Evolutionary conservation across 2,888 invertebrate genomes (phyloP), one percentile per base, ranked within the genome.

Genomic region (Notocelia uddmanniana): DNA sequence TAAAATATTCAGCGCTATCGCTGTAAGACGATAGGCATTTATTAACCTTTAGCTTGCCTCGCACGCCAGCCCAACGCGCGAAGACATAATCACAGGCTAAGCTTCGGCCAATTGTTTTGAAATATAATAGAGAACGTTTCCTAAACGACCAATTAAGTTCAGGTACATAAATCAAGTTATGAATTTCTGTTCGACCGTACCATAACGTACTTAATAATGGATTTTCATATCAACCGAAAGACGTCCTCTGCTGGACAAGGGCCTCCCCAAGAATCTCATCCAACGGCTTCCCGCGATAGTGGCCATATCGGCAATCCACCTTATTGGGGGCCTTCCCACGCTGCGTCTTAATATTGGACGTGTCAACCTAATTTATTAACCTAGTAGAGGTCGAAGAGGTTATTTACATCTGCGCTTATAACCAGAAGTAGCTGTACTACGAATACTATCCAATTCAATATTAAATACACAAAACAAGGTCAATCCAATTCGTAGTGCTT

Each of bases 1-100:
- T 89, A 77, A 88, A 88, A 83, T 84, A 89, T 90, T 91, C 85
- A 86, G 77, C 80, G 80, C 75, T 80, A 77, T 79, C 84, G 80
- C 77, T 77, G 80, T 79, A 66, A 74, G 67, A 67, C 67, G 73
- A 66, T 55, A 60, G 72, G 59, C 59, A 41, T 69, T 58, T 57
- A 69, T 69, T 87, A 85, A 84, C 84, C 85, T 83, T 84, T 54
- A 64, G 21, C 64, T 64, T n/a, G 23, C 81, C 60, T 68, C 34
- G 19, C 68, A 69, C 60, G 60, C 60, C 26, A 59, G 31, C 45
- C 15, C 21, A 63, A 48, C 2, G 41, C 54, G 41, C 52, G 52
- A 54, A 60, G 54, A 62, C 31, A 54, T 54, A 68, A 68, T 69
- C 41, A 45, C 41, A n/a, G 52, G 2, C 23, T 6, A n/a, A 41